Conservation (phyloP, 2,113 vertebrate species). For the Neoarius graeffei region DNA sequence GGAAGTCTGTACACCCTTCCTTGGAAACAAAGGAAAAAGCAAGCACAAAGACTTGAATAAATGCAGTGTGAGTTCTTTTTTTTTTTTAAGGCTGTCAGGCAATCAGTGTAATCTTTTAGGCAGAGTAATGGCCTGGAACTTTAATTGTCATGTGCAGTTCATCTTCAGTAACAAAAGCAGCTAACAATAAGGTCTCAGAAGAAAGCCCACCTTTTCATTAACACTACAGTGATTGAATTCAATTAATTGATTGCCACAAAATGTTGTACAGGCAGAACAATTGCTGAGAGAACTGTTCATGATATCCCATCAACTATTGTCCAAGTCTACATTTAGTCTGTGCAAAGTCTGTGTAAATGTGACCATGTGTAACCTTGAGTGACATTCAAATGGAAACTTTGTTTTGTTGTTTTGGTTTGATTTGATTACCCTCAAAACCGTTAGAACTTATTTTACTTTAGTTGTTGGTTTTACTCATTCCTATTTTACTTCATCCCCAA, state of each 20-base stretch:
- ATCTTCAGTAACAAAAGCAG: constrained; percentile 77
- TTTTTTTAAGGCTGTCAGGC: constrained; percentile 61
- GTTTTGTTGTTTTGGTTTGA: not conserved
- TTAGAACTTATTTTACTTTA: not conserved
- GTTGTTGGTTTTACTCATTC: not conserved
- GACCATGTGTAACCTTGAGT: not conserved
- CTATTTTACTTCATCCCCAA: not conserved
- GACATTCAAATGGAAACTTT: not conserved
- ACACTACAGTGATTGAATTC: constrained; percentile 72
- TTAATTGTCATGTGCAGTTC: constrained; percentile 74
- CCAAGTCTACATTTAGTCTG: constrained; percentile 3
- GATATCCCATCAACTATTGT: constrained; percentile 36
- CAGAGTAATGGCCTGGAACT: constrained; percentile 77
- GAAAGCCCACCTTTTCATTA: constrained; percentile 68
- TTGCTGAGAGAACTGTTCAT: not conserved
- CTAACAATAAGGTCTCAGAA: constrained; percentile 66
- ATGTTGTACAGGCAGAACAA: constrained; percentile 57
- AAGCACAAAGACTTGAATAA: constrained; percentile 24
- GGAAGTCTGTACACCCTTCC: not conserved
- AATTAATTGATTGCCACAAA: constrained; percentile 53
- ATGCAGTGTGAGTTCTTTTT: constrained; percentile 29
- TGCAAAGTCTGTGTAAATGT: not conserved
- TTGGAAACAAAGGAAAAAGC: not conserved
- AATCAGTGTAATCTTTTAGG: constrained; percentile 66
- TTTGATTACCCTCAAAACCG: not conserved